Conservation (phyloP, 2,888 invertebrate species). For the Petrolisthes manimaculis region DNA sequence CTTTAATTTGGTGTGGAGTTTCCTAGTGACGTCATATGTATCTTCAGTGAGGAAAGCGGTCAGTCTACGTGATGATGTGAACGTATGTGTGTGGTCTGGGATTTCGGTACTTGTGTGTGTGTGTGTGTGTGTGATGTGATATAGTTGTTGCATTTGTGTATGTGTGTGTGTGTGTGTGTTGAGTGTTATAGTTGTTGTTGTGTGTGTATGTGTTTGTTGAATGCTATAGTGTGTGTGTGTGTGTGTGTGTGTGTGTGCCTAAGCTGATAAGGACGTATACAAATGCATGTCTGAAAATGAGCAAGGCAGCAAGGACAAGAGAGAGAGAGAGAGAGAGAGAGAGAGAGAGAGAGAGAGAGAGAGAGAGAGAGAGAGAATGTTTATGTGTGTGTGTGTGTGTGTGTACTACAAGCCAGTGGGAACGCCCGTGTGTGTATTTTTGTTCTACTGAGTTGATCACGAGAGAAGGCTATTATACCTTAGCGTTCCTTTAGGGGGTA, state of each 20-base stretch:
- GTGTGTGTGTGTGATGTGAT: slow-evolving; percentile 16
- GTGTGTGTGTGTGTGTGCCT: neutral
- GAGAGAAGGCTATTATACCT: too few relatives aligned
- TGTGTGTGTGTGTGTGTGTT: neutral
- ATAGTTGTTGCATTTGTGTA: neutral
- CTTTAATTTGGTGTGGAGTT: neutral
- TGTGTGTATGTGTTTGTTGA: neutral
- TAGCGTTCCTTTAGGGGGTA: too few relatives aligned
- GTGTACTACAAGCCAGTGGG: neutral
- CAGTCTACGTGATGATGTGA: neutral
- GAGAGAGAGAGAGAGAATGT: neutral
- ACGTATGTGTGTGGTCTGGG: neutral
- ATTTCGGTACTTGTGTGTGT: neutral
- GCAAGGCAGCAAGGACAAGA: neutral
- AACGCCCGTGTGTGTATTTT: slow-evolving; percentile 11
- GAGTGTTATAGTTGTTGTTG: neutral
- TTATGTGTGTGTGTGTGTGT: neutral
- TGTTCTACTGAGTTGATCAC: neutral
- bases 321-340: slow-evolving; percentile 10
- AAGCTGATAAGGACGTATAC: neutral
- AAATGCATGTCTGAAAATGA: neutral
- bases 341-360: slow-evolving; percentile 1
- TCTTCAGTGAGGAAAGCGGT: neutral
- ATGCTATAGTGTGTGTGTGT: neutral
- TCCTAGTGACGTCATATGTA: neutral